Base-by-base conservation (phyloP, 2,797 vertebrate genomes). In the Lepidocolaptes lacrymiger region DNA sequence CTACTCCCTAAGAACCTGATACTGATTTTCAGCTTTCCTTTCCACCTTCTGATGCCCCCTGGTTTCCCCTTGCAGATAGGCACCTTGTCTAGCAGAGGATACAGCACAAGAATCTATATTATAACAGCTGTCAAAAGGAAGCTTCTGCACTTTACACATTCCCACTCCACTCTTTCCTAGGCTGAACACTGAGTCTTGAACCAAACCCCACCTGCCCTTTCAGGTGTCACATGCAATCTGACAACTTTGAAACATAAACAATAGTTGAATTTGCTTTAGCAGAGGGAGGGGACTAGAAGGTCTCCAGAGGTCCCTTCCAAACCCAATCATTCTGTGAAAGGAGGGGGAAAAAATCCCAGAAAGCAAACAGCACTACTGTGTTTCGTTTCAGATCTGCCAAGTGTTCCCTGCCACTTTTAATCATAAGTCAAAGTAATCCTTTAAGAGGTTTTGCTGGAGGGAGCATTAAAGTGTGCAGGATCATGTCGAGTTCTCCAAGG, bases 371-470 rank as follows among this genome's bases (percentile, higher is more conserved):
- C 34, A 48, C 14, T 36, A 18, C 39, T 91, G 66, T 75, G 23
- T 66, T 37, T 12, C 30, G 30, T 55, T 74, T 85, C 72, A 68
- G 66, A 59, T 64, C 76, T 89, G 88, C 43, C 46, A 85, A 93
- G 54, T 52, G 59, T 85, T 86, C 54, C 36, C 85, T 84, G 82
- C 55, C 63, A 91, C 66, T 88, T 94, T 46, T 93, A 93, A 93
- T 96, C 85, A 69, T 55, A 68, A 92, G 58, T 62, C 76, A 83
- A 88, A 81, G 27, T 95, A 95, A 96, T 95, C 88, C 88, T 91
- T 93, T 95, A 91, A 94, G 83, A 95, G 66, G 69, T 93, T 97
- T 96, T 93, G 46, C 93, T 93, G 51, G n/a, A 88, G 69, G 78
- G 76, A 94, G 77, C 54, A 59, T 58, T 94, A 84, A 23, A 84